Conservation (phyloP, 2,113 vertebrate genomes). For the Chionis minor region DNA sequence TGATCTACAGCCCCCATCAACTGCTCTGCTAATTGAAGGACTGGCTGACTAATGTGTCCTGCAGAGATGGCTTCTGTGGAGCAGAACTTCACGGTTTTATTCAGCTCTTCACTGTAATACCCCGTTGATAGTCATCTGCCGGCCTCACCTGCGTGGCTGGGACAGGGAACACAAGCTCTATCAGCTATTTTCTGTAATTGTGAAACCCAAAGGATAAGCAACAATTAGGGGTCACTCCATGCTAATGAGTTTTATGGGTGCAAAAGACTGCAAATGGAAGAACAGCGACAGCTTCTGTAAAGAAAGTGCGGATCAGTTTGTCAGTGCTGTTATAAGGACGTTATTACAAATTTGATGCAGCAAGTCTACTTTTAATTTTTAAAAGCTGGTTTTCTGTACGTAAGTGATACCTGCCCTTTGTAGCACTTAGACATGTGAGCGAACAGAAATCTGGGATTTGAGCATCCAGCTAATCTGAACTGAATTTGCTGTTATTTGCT, state of each 20-base stretch:
- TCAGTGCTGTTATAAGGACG: neutral
- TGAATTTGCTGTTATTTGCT: neutral
- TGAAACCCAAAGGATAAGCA: neutral
- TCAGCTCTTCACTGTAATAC: neutral
- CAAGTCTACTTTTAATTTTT: neutral
- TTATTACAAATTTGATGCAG: neutral
- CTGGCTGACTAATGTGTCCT: neutral
- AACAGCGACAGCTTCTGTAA: neutral
- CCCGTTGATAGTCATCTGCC: neutral
- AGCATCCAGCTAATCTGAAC: neutral
- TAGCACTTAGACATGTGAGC: accelerated
- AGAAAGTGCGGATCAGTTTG: neutral
- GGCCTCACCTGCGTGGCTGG: neutral
- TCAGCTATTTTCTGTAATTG: accelerated
- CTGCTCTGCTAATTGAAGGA: neutral
- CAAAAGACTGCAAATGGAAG: neutral
- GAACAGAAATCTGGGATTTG: neutral
- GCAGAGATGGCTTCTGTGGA: neutral
- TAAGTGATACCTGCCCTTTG: neutral
- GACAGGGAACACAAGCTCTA: neutral
- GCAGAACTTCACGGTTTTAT: neutral
- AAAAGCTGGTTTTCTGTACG: neutral
- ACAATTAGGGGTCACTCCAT: neutral
- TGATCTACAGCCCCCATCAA: neutral
- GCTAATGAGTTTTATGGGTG: neutral